These are phyloP conservation scores for Athetis lepigone DNA, from an alignment of 2,888 invertebrate species.

Conservation along the genomic window DNA sequence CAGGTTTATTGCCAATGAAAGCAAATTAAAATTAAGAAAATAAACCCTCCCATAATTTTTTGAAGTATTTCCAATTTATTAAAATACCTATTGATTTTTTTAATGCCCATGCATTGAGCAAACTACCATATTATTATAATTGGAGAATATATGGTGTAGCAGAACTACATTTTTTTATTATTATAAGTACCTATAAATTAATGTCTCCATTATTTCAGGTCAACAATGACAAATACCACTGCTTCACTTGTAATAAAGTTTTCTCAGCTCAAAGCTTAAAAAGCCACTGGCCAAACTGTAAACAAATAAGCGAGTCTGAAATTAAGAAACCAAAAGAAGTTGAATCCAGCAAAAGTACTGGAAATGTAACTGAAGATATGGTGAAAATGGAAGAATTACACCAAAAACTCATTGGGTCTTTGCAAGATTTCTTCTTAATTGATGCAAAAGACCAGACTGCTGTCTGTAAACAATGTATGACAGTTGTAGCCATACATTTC, in stretches of 20 bases:
- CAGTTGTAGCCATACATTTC: conserved; percentile 57
- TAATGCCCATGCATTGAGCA: no score
- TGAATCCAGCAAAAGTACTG: not conserved
- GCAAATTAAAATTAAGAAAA: no score
- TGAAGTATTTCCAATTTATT: no score
- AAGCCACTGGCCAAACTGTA: conserved; percentile 60
- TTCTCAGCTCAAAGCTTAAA: conserved; percentile 50
- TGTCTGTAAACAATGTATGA: conserved; percentile 71
- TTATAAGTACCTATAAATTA: no score
- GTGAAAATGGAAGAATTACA: conserved; percentile 49
- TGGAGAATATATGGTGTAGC: no score
- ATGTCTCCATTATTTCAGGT: conserved; percentile 71
- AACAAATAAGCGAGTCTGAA: conserved; percentile 30
- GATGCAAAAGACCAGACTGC: conserved; percentile 63
- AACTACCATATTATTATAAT: no score
- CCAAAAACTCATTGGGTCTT: conserved; percentile 55
- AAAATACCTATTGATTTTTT: no score
- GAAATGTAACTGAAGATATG: conserved; percentile 9
- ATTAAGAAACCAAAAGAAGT: conserved; percentile 15
- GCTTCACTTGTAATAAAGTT: conserved; percentile 74
- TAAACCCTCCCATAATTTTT: no score
- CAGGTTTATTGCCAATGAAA: no score
- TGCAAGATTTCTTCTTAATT: conserved; percentile 66
- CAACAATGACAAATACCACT: conserved; percentile 68
- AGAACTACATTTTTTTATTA: no score